Percentiles rank a stretch among this genome's conserved stretches.
Evolutionary conservation across 2,888 invertebrate genomes (phyloP).

Genomic region (Frankliniella fusca): DNA sequence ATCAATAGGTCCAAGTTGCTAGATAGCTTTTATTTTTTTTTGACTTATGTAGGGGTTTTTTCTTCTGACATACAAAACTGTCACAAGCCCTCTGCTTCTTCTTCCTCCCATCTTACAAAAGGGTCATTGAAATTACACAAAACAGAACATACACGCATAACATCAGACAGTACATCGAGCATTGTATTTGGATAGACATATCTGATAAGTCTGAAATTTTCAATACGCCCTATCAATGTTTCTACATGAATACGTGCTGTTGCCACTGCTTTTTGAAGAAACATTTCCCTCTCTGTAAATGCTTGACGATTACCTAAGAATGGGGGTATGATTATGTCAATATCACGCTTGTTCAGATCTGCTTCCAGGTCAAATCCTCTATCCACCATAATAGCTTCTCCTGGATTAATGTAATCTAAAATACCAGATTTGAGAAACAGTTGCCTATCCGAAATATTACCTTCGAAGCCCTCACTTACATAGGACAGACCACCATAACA

Average conservation of each 20-base stretch:
- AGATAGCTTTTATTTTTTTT: background rate
- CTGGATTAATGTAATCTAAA: constrained; percentile 9
- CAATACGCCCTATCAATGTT: background rate
- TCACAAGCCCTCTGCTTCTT: background rate
- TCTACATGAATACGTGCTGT: background rate
- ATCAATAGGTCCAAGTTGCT: background rate
- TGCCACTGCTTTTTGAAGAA: background rate
- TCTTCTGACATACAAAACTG: background rate
- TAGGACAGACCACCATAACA: constrained; percentile 9
- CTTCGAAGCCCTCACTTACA: constrained; percentile 24
- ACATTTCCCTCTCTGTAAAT: background rate
- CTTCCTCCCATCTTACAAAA: background rate
- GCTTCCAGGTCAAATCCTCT: constrained; percentile 18
- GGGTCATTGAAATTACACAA: background rate
- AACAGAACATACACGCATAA: background rate
- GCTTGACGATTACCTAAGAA: background rate
- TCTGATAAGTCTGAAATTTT: background rate
- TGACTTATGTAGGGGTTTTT: too few relatives aligned
- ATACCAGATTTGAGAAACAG: constrained; percentile 21
- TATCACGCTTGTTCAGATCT: background rate
- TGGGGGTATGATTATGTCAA: background rate
- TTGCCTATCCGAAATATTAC: constrained; percentile 26
- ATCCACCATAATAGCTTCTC: constrained; percentile 24
- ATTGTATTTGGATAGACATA: background rate
- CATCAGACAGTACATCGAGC: too few relatives aligned